Evolutionary conservation across 1,140 invertebrate genomes (phyloP), one percentile per base, ranked within the genome.

Genomic region (Littorina saxatilis): DNA sequence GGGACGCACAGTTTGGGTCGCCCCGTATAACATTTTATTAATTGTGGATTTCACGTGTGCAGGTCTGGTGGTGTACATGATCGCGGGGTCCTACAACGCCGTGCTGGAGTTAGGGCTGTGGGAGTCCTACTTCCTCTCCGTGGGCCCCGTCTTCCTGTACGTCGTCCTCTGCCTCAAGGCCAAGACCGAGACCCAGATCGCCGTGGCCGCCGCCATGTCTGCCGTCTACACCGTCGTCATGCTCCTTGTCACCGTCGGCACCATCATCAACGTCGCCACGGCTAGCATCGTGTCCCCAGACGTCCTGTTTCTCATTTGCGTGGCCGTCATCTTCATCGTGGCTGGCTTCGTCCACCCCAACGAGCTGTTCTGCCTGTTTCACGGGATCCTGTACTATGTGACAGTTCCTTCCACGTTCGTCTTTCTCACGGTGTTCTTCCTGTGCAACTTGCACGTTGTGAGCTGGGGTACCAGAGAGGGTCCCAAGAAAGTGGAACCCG

Each of bases 391-490:
- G 84, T 99, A 99, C 92, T 94, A 99, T 68, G 93, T 99, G 7
- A 98, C 97, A 37, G 99, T 99, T 87, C 99, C 99, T 0, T 98
- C 98, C 88, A 99, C 99, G 95, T 99, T 99, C 94, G 94, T 99
- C 84, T 95, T 99, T 23, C 94, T 99, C 86, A 98, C 99, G 89
- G 94, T 99, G 47, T 99, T 99, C 92, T 99, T 98, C 17, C 96
- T 99, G 83, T 98, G 98, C 91, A 99, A 99, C 93, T 93, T 99
- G 74, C 99, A 99, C 90, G 97, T 98, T 80, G 98, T 99, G 83
- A 96, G 98, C 0, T 99, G 99, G 99, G 99, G 99, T 89, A 99
- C 99, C 2, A 94, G 99, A 84, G 99, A 99, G 94, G 97, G 98
- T 0, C 95, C 96, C 81, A 95, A 96, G 23, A 99, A 90, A 80